phyloP scores from a whole-genome alignment of 2,888 invertebrate genomes.

The Yponomeuta evonymella region DNA sequence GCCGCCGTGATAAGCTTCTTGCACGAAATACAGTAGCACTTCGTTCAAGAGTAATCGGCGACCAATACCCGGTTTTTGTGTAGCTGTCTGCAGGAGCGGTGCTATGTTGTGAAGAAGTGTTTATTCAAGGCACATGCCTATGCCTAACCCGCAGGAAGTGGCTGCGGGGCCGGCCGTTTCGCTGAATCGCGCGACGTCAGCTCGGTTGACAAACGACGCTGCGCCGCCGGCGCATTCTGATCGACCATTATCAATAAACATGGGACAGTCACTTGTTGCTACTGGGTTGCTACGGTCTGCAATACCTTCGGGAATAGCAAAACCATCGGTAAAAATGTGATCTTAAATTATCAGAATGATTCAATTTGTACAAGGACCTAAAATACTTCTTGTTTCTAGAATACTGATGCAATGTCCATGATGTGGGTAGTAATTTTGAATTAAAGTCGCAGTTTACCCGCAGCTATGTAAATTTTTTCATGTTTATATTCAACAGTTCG shows the following conservation, averaged over 20 bases:
- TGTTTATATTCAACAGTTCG: constrained; percentile 7
- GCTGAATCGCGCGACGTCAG: constrained; percentile 47
- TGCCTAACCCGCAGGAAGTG: constrained; percentile 58
- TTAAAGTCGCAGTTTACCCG: neutral
- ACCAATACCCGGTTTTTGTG: neutral
- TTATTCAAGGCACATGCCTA: constrained; percentile 60
- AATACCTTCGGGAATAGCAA: neutral
- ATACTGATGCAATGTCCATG: neutral
- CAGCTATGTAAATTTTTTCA: constrained; percentile 9
- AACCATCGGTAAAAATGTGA: too few relatives aligned
- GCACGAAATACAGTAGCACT: neutral
- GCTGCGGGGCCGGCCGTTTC: constrained; percentile 33
- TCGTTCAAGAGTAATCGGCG: neutral
- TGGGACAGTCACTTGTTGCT: neutral
- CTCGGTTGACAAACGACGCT: constrained; percentile 48
- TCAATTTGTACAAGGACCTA: neutral
- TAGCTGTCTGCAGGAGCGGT: neutral
- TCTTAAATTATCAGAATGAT: too few relatives aligned
- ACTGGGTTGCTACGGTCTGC: neutral
- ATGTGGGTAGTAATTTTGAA: neutral
- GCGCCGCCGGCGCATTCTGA: constrained; percentile 41
- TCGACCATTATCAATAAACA: constrained; percentile 24
- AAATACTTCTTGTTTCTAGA: neutral
- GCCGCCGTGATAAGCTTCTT: too few relatives aligned
- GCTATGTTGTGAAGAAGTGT: constrained; percentile 29